phyloP scores from a whole-genome alignment of 2,113 vertebrate species.

The Platichthys stellatus region DNA sequence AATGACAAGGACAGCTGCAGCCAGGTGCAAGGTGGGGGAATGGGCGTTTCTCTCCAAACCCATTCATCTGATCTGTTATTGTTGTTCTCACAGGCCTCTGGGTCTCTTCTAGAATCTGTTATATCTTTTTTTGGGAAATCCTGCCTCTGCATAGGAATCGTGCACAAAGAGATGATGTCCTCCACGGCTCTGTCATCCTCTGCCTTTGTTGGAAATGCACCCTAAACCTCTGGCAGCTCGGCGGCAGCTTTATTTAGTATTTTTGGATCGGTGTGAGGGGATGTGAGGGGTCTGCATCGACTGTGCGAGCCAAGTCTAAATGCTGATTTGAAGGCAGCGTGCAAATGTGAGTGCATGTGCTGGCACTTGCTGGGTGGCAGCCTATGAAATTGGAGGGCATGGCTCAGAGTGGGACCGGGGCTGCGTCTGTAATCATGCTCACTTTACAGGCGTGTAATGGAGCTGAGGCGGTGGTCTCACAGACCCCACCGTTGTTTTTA shows the following conservation, averaged over 20 bases:
- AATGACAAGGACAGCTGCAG: slow-evolving; percentile 65
- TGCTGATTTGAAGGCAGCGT: slow-evolving; percentile 14
- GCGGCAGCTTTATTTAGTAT: slow-evolving; percentile 1
- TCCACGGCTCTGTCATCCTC: slow-evolving; percentile 50
- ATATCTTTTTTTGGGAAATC: background rate
- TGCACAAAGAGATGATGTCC: slow-evolving; percentile 70
- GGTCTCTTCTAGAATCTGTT: too few species aligned
- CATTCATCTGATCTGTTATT: slow-evolving; percentile 13
- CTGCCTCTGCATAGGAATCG: slow-evolving; percentile 44
- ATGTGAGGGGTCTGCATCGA: slow-evolving; percentile 7
- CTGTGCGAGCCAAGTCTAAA: slow-evolving; percentile 22
- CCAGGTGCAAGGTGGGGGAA: slow-evolving; percentile 67
- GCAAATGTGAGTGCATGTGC: slow-evolving; percentile 11
- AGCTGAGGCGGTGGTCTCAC: slow-evolving; percentile 42
- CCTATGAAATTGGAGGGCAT: slow-evolving; percentile 27
- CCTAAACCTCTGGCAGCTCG: slow-evolving; percentile 27
- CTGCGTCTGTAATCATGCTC: slow-evolving; percentile 33
- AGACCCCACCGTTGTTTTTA: background rate
- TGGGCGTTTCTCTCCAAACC: slow-evolving; percentile 60
- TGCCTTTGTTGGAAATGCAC: slow-evolving; percentile 66
- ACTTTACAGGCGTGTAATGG: slow-evolving; percentile 13
- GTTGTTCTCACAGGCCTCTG: slow-evolving; percentile 15
- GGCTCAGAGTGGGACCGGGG: slow-evolving; percentile 9
- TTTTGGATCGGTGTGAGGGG: slow-evolving; percentile 15
- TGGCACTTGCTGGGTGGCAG: slow-evolving; percentile 10